Evolutionary conservation across 2,113 vertebrate species (phyloP).

Genomic region (Ginglymostoma cirratum): DNA sequence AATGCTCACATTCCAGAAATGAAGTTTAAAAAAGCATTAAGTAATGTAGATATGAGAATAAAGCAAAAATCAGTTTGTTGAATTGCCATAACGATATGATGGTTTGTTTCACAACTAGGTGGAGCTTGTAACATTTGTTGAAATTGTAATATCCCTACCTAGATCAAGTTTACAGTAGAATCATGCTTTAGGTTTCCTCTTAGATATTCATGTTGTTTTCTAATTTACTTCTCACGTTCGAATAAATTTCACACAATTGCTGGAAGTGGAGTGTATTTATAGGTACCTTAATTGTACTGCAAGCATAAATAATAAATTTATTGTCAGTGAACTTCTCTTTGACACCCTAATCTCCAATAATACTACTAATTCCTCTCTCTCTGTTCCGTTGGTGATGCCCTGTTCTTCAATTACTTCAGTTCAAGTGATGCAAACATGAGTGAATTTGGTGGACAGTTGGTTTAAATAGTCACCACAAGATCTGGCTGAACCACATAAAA

Average conservation of each 20-base stretch:
- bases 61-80: background rate
- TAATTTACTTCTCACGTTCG: background rate
- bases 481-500: no score
- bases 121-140: background rate
- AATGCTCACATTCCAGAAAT: no score
- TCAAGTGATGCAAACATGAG: no score
- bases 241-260: background rate
- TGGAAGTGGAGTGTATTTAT: background rate
- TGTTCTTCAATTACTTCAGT: no score
- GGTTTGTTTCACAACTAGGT: background rate
- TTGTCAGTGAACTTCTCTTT: no score
- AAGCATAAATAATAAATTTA: no score
- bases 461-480: no score
- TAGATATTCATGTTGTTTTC: background rate
- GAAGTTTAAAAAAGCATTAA: no score
- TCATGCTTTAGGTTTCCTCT: background rate
- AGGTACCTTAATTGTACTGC: background rate
- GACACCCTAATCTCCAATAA: no score
- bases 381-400: no score
- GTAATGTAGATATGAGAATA: background rate
- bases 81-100: background rate
- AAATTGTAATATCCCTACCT: background rate
- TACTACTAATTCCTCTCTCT: no score
- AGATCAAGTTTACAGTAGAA: background rate
- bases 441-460: no score